A percentile compares a stretch with the other conserved stretches of the same genome.
Evolutionary conservation across 1,140 invertebrate species (phyloP).

Genomic region (Onthophagus taurus): DNA sequence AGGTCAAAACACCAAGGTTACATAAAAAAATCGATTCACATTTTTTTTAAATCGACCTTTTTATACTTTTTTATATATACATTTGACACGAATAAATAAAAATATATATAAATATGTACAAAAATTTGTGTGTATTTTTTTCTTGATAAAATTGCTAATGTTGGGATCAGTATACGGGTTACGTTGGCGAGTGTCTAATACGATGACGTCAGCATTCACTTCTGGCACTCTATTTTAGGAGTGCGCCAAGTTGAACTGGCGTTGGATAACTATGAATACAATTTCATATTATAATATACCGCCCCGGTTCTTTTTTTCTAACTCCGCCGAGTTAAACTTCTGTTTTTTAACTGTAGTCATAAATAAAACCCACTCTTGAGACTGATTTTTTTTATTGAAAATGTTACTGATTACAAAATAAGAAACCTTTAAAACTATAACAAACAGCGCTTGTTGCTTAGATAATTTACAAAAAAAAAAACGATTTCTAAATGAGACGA

Average conservation of each 20-base stretch:
- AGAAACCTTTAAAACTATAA: too few relatives aligned
- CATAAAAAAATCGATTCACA: too few relatives aligned
- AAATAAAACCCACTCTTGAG: not conserved
- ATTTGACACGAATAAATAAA: not conserved
- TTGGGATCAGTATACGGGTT: too few relatives aligned
- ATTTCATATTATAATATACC: too few relatives aligned
- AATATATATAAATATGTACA: not conserved
- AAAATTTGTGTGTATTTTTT: not conserved
- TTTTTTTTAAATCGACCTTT: too few relatives aligned
- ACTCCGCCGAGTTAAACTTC: not conserved
- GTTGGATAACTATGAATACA: conserved; percentile 15
- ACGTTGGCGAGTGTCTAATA: conserved; percentile 12
- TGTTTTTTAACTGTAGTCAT: not conserved
- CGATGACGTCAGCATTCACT: conserved; percentile 18
- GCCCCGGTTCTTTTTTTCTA: too few relatives aligned
- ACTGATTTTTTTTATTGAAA: conserved; percentile 6
- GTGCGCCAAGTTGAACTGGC: conserved; percentile 15
- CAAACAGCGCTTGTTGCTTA: too few relatives aligned
- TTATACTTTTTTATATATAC: too few relatives aligned
- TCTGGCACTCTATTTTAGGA: conserved; percentile 20
- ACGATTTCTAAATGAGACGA: too few relatives aligned
- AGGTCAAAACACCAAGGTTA: not conserved
- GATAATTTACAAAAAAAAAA: too few relatives aligned
- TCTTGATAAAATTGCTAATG: too few relatives aligned
- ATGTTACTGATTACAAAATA: conserved; percentile 2